Evolutionary conservation across 2,888 invertebrate species (phyloP), one percentile per base, ranked within the genome.

Genomic region (Blastobasis adustella): DNA sequence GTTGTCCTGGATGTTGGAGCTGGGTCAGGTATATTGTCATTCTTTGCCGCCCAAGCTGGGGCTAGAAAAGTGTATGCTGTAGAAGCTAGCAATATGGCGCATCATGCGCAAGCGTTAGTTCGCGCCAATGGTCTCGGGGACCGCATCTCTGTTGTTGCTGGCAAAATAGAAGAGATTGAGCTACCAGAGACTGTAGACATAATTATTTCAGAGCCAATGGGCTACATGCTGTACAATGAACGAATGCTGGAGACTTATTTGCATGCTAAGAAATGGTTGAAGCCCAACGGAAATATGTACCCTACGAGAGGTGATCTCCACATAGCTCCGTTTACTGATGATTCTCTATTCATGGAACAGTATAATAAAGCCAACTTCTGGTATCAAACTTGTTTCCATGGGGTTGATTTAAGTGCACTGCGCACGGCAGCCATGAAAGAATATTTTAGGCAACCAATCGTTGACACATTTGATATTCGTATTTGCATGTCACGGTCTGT

Each of bases 191-290:
- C 91, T 68, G 98, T 99, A 23, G 99, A 99, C 85, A 93, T 98
- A 45, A 98, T 99, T 66, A 96, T 99, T 63, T 98, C 98, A 1
- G 99, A 99, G 85, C 99, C 99, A 0, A 99, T 99, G 99, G 99
- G 99, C n/a, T 99, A 99, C 79, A 99, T 99, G 99, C 88, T 99
- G 52, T 98, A 98, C 81, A 99, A 99, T 87, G 99, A 99, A 81
- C 91, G 99, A 58, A 99, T 99, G 99, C 90, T 99, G 63, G 99
- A 99, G 88, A 98, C 98, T 0, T 99, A 97, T 88, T 89, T 99
- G 56, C 99, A 99, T 89, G 98, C 99, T 4, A 97, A 99, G 73
- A 99, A 99, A 79, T 99, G 98, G 97, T 90, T 99, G 43, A 94
- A 94, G 80, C 95, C 96, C 36, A 91, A 90, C 53, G 98, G 98